These are phyloP conservation scores for Ips nitidus DNA, from an alignment of 1,140 invertebrate species.

Conservation along the genomic window DNA sequence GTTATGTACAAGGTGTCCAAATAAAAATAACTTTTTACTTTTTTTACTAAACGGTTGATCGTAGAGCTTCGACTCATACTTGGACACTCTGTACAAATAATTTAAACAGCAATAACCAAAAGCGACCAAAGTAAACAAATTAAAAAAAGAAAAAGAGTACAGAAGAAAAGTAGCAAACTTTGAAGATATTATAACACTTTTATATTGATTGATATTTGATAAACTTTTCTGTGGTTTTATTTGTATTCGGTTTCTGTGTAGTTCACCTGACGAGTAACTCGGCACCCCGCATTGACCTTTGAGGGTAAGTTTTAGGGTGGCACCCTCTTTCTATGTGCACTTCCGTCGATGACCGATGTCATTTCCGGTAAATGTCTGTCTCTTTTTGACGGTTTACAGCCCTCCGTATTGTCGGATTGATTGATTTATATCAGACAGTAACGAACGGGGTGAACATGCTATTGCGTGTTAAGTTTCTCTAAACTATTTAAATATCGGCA, in stretches of 20 bases:
- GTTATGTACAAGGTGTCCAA: too few relatives aligned
- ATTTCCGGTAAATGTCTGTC: conserved; percentile 25
- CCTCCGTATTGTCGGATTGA: conserved; percentile 4
- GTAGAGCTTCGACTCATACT: too few relatives aligned
- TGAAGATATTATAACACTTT: too few relatives aligned
- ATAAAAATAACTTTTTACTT: too few relatives aligned
- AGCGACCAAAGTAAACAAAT: too few relatives aligned
- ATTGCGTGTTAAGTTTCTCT: background rate
- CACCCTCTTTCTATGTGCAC: conserved; percentile 15
- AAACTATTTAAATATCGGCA: background rate
- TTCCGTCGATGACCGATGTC: conserved; percentile 26
- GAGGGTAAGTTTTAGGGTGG: conserved; percentile 15
- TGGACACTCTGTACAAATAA: too few relatives aligned
- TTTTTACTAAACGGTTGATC: too few relatives aligned
- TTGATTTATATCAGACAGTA: conserved; percentile 18
- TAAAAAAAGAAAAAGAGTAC: too few relatives aligned
- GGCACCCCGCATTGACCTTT: conserved; percentile 11
- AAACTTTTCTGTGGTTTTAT: too few relatives aligned
- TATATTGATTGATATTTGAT: too few relatives aligned
- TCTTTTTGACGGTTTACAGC: conserved; percentile 16
- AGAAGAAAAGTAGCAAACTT: too few relatives aligned
- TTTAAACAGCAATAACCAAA: too few relatives aligned
- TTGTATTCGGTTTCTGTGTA: conserved; percentile 2
- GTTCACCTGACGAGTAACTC: conserved; percentile 15
- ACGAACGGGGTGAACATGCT: conserved; percentile 14